These are phyloP conservation scores for Heliconius ismenius DNA, from an alignment of 2,888 invertebrate genomes.

Conservation along the genomic window DNA sequence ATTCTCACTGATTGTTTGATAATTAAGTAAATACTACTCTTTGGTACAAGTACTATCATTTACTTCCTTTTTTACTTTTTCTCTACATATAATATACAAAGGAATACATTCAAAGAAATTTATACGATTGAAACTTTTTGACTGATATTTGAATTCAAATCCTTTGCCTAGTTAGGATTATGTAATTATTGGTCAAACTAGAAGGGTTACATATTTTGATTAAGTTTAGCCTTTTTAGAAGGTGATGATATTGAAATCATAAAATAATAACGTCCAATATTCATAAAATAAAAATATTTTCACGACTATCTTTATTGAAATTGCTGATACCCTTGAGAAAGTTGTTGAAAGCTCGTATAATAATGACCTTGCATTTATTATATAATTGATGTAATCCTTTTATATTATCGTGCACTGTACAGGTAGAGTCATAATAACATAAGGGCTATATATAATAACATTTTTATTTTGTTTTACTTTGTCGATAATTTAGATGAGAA, in stretches of 20 bases:
- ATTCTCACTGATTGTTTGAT: too few species aligned
- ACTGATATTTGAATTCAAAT: too few species aligned
- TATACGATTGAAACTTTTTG: background rate
- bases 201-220: too few species aligned
- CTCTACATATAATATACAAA: background rate
- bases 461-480: too few species aligned
- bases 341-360: constrained; percentile 19
- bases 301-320: background rate
- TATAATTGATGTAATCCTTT: constrained; percentile 6
- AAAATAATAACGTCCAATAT: background rate
- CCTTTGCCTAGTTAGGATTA: background rate
- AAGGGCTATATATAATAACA: too few species aligned
- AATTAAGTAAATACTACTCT: background rate
- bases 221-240: background rate
- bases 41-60: background rate
- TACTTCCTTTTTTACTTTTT: background rate
- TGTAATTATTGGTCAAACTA: background rate
- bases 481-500: too few species aligned
- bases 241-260: background rate
- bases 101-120: too few species aligned
- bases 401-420: background rate
- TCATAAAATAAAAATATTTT: background rate
- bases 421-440: background rate
- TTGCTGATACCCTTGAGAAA: constrained; percentile 1
- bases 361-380: constrained; percentile 5